Base-by-base conservation (phyloP, 2,797 vertebrate genomes). In the Scolopax bukidnonensis region DNA sequence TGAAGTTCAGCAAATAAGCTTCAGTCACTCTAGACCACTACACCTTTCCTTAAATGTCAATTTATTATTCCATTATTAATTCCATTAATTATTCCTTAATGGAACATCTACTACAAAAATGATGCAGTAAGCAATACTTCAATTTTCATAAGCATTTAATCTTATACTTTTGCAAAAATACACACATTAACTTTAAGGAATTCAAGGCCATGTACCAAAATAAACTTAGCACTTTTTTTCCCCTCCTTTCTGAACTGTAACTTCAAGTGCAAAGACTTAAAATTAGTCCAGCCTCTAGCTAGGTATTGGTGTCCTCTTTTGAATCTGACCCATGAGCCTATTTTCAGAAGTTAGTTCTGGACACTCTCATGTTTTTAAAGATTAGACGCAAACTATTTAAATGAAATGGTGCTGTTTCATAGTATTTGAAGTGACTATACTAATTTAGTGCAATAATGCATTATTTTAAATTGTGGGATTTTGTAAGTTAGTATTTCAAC, bases 401-500 rank as follows among this genome's bases (percentile, higher is more conserved):
- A 69, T 45, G 17, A 91, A 87, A 74, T 13, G 25, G 23, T 69
- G 47, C 30, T 81, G 28, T 53, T 93, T 48, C 14, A 28, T 48
- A 78, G 32, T n/a, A 91, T 25, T 16, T 84, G 27, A 84, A 73
- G 18, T 50, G 4, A 74, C n/a, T 77, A 74, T 8, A 45, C 20
- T 75, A 84, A 57, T 80, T 86, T 23, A 96, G 69, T 60, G 36
- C 60, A 79, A 65, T 47, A 91, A 85, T 76, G 53, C 70, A 78
- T 19, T 41, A 81, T 32, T 83, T 64, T 63, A 51, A 56, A 56
- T n/a, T 41, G 23, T 60, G 47, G 80, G 50, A 67, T 80, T 80
- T 28, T 80, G 3, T 68, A 79, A 25, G 92, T 84, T 96, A 97
- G 83, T 94, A 89, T 40, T 91, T 81, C n/a, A 90, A 64, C 67